Conservation (phyloP, 2,888 invertebrate genomes). For the Amphiduros pacificus region DNA sequence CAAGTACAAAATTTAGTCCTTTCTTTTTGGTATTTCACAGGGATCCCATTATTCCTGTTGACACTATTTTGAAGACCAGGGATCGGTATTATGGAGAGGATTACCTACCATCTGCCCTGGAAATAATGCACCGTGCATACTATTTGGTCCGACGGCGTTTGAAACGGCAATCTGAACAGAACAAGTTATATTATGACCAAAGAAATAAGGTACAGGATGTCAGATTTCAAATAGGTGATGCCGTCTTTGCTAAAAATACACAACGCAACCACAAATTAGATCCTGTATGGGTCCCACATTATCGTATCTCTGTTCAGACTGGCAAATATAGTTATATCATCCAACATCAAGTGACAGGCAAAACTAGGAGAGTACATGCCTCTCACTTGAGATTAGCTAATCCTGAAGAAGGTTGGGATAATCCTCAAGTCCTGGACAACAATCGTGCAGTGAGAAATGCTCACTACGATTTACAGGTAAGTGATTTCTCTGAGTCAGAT, state of each 20-base stretch:
- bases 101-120: not conserved
- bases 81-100: not conserved
- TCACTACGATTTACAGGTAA: too few species aligned
- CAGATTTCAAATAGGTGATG: not conserved
- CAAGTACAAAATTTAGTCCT: not conserved
- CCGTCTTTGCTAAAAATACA: not conserved
- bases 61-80: not conserved
- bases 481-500: too few species aligned
- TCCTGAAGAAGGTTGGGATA: not conserved
- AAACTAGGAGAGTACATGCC: not conserved
- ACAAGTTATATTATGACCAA: not conserved
- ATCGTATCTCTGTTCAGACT: not conserved
- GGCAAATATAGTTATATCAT: not conserved
- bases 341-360: not conserved
- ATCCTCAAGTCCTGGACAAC: too few species aligned
- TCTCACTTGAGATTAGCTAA: not conserved
- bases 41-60: not conserved
- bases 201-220: not conserved
- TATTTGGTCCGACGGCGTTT: not conserved
- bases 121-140: not conserved
- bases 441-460: too few species aligned
- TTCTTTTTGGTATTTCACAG: not conserved
- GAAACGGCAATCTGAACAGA: not conserved
- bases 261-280: not conserved
- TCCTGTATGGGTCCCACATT: not conserved